A percentile compares a stretch with the other conserved stretches of the same genome.
Conservation (phyloP, 2,888 invertebrate species). For the Drosophila anomelani region DNA sequence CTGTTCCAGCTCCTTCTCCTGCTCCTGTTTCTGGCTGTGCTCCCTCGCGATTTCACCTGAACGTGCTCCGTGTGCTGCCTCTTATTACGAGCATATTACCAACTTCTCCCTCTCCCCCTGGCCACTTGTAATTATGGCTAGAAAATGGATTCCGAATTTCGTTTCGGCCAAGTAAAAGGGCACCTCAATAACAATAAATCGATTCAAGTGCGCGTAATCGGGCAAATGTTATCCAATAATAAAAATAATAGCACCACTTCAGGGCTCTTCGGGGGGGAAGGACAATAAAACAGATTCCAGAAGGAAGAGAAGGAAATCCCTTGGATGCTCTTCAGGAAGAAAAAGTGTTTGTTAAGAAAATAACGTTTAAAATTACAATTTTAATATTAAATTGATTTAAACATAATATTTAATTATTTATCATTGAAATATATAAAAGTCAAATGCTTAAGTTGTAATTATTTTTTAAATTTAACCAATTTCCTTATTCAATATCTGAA, state of each 20-base stretch:
- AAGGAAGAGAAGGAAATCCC: conserved; percentile 12
- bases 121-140: conserved; percentile 75
- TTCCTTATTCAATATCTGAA: too few species aligned
- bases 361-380: too few species aligned
- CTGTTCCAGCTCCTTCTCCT: neutral
- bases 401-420: neutral
- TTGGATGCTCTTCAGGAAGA: conserved; percentile 2
- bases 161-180: conserved; percentile 16
- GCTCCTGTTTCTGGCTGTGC: neutral
- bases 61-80: conserved; percentile 21
- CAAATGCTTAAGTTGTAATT: neutral
- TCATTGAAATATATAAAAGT: neutral
- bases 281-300: conserved; percentile 30
- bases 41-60: conserved; percentile 53
- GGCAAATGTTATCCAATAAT: conserved; percentile 74
- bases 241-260: conserved; percentile 64
- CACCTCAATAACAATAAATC: conserved; percentile 73
- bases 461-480: too few species aligned
- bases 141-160: conserved; percentile 50
- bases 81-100: neutral
- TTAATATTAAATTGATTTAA: too few species aligned
- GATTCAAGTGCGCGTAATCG: conserved; percentile 77
- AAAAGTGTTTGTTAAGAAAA: too few species aligned
- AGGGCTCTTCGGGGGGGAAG: conserved; percentile 14
- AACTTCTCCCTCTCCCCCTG: conserved; percentile 2